Evolutionary conservation across 2,113 vertebrate species (phyloP), one percentile per base, ranked within the genome.

Genomic region (Alligator mississippiensis): DNA sequence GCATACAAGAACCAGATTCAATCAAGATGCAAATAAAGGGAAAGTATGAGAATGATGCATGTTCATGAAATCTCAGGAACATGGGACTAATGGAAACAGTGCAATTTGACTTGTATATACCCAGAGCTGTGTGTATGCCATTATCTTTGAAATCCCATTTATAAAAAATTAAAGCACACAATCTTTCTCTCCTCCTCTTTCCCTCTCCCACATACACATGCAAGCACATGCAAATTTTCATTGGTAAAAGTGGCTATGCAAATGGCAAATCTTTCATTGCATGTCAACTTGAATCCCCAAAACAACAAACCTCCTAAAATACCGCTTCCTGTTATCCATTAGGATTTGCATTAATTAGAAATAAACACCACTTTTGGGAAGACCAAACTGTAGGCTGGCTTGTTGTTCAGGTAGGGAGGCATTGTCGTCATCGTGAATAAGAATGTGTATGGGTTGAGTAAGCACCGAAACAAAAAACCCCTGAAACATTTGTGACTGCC

Each of bases 321-420:
- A 14, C 74, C 25, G 5, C 77, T 85, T 90, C 90, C 88, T 78
- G 90, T 22, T 30, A 62, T 77, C 55, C 77, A 17, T 62, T 59
- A 24, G 64, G 24, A 86, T 91, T 85, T 82, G 72, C 87, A 91
- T 78, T 63, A 15, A 17, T 61, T 79, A 66, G 15, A 68, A 93
- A 75, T 10, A 58, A 79, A 60, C 34, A 14, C 12, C 38, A 76
- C 55, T 24, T 59, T 22, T 54, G 82, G 87, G 80, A 79, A 63
- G 72, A 38, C 61, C 55, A 77, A 9, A 64, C 25, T 82, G 68
- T 25, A 1, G 47, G 77, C 80, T 34, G 62, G 79, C 64, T 81
- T 80, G 66, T 72, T 94, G 83, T 70, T 27, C 88, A 74, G 55
- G 75, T 68, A 89, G 79, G 75, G 84, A 88, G 90, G 92, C 75